Base-by-base conservation (phyloP, 2,797 vertebrate species). In the Phoeniculus purpureus region DNA sequence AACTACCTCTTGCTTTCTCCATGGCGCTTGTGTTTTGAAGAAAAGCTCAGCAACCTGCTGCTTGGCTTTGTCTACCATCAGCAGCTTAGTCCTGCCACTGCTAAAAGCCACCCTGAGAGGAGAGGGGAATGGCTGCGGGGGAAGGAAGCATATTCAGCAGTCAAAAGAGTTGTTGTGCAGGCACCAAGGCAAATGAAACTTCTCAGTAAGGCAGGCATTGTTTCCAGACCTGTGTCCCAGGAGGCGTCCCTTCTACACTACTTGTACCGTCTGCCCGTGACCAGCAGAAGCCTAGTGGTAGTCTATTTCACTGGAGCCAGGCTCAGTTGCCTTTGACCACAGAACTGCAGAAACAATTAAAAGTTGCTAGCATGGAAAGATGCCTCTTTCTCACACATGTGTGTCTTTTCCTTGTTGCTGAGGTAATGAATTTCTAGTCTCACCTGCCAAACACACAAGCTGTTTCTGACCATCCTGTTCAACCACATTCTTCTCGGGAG, bases 391-490 rank as follows among this genome's bases (percentile, higher is more conserved):
- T 8, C 3, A 52, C 0, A 2, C 10, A 70, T 22, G 54, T 48
- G 58, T 0, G 0, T 15, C 9, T 79, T 64, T 59, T 32, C 19
- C 4, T 81, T 48, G 54, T 60, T 73, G 64, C 67, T 64, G 60
- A 76, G 48, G 51, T 61, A 82, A 75, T 54, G 47, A 70, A 17
- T 70, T 92, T 85, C 55, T 79, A 66, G 40, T 19, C 20, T 66
- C 34, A 71, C 32, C 18, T 2, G 3, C 15, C 7, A 5, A 29
- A 75, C n/a, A 66, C 72, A 8, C 40, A 1, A 2, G 0, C 15
- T 47, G 15, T 73, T 87, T 92, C 71, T 79, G 85, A 87, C 77
- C 34, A 22, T 90, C 90, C 80, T 73, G 81, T 62, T 85, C 31
- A 79, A 50, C 47, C 34, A 54, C 88, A 88, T 94, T 96, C 87